Conservation (phyloP, 2,113 vertebrate genomes). For the Nannobrachium achirus region DNA sequence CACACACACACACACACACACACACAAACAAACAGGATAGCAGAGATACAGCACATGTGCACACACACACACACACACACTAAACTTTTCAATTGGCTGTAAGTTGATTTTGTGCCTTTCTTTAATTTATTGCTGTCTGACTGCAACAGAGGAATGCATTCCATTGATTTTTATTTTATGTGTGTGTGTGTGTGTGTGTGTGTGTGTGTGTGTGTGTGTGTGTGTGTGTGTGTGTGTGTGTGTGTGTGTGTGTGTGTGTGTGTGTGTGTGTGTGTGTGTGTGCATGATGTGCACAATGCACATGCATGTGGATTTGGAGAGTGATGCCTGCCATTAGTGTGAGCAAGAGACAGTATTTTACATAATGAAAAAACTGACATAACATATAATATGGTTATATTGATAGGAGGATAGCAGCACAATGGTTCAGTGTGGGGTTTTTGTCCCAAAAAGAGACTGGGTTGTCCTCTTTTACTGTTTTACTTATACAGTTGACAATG, state of each 20-base stretch:
- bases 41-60: background rate
- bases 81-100: slow-evolving; percentile 42
- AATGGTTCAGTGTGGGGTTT: background rate
- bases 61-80: background rate
- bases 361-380: slow-evolving; percentile 30
- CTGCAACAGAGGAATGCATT: slow-evolving; percentile 49
- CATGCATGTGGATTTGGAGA: background rate
- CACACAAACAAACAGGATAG: background rate
- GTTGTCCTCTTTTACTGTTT: too few species aligned
- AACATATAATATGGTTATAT: slow-evolving; percentile 47
- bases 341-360: slow-evolving; percentile 36
- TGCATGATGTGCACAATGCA: background rate
- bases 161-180: slow-evolving; percentile 57
- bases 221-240: background rate
- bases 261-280: slow-evolving; percentile 3
- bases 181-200: slow-evolving; percentile 23
- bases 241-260: slow-evolving; percentile 1
- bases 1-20: background rate
- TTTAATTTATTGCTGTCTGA: slow-evolving; percentile 55
- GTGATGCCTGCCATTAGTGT: slow-evolving; percentile 29
- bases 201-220: slow-evolving; percentile 8
- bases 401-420: background rate
- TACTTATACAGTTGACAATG: too few species aligned
- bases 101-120: slow-evolving; percentile 58
- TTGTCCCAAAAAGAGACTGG: background rate